Evolutionary conservation across 2,797 vertebrate species (phyloP), one percentile per base, ranked within the genome.

Genomic region (Pipistrellus nathusii): DNA sequence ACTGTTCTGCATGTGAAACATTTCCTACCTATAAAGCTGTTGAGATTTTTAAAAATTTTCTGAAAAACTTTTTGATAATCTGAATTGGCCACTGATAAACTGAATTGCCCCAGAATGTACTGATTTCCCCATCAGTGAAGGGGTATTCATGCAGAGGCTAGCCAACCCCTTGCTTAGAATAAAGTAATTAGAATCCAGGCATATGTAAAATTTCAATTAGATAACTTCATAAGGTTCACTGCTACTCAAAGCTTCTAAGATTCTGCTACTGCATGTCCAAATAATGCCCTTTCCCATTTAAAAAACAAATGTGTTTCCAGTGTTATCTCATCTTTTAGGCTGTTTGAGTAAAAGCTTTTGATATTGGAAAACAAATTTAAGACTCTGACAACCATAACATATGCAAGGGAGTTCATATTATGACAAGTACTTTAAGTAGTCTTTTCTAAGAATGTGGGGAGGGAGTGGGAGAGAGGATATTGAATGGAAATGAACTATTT

Each of bases 331-430:
- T 86, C 90, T 57, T 96, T 92, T 85, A 44, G 44, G 18, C 25
- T 85, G 14, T 89, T 91, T 64, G 69, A 53, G 35, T 41, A 59
- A 66, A 93, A 80, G 53, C 20, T 68, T 90, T 87, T 78, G 27
- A 87, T 92, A 92, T 69, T 90, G 48, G 71, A 81, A 38, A 72
- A 95, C 5, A 93, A 80, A 83, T 80, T 93, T 88, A 89, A 81
- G 35, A 87, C 21, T 76, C 94, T 93, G 38, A 80, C 17, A 91
- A 44, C 32, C 23, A 38, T 30, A 12, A 91, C 44, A 25, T 27
- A 48, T 57, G 8, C 53, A 94, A 71, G n/a, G 17, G 13, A 77
- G 25, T 94, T 95, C 84, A 69, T 59, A 66, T 78, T 57, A 77
- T 88, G 21, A 62, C 10, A 92, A 75, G 21, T 86, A 38, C 69